Percentiles rank a stretch among this genome's conserved stretches.
These are phyloP conservation scores for Campoplex capitator DNA, from an alignment of 2,888 invertebrate species.

Conservation along the genomic window DNA sequence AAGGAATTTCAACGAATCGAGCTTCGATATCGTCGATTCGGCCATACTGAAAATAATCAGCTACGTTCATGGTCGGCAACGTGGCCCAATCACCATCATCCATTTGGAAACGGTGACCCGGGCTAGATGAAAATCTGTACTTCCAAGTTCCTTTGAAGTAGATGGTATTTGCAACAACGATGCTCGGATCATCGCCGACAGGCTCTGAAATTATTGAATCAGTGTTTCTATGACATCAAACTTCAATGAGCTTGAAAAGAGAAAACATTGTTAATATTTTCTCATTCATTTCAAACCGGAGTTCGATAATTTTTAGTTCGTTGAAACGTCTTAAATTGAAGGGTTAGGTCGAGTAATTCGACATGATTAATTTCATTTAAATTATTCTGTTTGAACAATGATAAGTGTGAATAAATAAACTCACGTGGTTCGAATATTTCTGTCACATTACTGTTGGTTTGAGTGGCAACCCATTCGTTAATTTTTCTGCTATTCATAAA, in stretches of 20 bases:
- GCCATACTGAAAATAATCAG: background rate
- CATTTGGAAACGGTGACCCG: background rate
- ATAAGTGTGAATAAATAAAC: background rate
- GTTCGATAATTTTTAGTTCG: no score
- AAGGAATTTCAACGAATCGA: background rate
- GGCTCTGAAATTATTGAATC: background rate
- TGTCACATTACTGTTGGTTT: background rate
- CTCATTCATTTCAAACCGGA: no score
- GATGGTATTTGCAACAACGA: background rate
- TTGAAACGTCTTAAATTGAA: no score
- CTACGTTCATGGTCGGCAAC: background rate
- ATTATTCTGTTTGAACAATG: background rate
- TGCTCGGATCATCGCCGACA: background rate
- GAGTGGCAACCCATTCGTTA: background rate
- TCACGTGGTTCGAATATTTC: background rate
- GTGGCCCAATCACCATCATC: background rate
- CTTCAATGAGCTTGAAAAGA: no score
- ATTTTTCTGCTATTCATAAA: background rate
- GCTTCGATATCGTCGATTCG: background rate
- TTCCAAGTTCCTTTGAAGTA: slow-evolving; percentile 15
- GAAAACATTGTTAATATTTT: no score
- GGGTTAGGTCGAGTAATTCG: no score
- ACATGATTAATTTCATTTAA: no score
- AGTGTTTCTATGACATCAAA: no score
- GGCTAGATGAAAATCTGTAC: background rate